phyloP scores from a whole-genome alignment of 2,888 invertebrate species.

The Tipula lateralis region DNA sequence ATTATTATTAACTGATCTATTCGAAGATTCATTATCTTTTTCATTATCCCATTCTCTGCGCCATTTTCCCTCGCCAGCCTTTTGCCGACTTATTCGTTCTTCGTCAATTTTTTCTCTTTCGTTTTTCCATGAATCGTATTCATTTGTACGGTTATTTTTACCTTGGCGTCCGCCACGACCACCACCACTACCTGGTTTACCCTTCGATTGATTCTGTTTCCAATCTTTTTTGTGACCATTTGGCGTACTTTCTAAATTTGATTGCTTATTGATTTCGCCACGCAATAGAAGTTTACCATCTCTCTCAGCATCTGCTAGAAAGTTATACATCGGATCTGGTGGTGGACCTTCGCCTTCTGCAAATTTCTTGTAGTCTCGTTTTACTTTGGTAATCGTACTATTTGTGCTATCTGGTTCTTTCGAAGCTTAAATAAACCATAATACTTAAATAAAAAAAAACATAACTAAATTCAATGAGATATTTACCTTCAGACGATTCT shows the following conservation, averaged over 20 bases:
- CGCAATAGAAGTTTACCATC: constrained; percentile 39
- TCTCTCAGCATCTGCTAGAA: constrained; percentile 48
- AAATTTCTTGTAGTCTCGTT: constrained; percentile 40
- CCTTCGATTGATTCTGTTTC: constrained; percentile 12
- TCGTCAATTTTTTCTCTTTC: constrained; percentile 49
- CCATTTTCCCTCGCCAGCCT: constrained; percentile 50
- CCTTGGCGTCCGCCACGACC: not conserved
- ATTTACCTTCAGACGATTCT: constrained; percentile 28
- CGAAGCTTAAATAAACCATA: constrained; percentile 33
- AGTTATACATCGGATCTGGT: constrained; percentile 50
- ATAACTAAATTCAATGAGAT: not conserved
- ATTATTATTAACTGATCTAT: not conserved
- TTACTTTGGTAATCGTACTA: constrained; percentile 28
- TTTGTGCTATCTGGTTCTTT: constrained; percentile 36
- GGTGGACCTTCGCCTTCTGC: constrained; percentile 48
- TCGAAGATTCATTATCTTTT: constrained; percentile 37
- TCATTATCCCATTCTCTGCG: constrained; percentile 50
- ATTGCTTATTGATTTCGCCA: constrained; percentile 29
- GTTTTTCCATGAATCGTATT: constrained; percentile 49
- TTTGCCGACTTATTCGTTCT: constrained; percentile 48
- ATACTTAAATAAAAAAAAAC: too few relatives aligned
- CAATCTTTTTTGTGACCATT: constrained; percentile 34
- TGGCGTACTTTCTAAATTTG: constrained; percentile 31
- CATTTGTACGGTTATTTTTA: constrained; percentile 29
- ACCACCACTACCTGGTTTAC: constrained; percentile 26